Conservation (phyloP, 2,888 invertebrate genomes). For the Brachyptera putata region DNA sequence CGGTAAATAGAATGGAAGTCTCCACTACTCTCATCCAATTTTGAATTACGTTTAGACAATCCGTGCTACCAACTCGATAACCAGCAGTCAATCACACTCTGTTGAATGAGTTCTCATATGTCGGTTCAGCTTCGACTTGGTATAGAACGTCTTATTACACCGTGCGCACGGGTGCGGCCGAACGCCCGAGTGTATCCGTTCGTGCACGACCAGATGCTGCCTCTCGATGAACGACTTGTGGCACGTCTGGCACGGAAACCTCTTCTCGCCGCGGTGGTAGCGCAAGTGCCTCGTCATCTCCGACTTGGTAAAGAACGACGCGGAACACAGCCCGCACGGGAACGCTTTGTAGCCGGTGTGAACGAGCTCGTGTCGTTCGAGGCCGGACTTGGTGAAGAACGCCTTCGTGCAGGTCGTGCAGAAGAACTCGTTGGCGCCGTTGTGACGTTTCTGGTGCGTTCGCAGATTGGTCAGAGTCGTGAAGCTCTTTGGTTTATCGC, state of each 20-base stretch:
- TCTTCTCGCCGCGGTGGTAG: conserved; percentile 42
- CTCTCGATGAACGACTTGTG: conserved; percentile 41
- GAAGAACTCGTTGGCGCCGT: conserved; percentile 37
- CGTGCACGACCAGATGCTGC: conserved; percentile 42
- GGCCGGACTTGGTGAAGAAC: conserved; percentile 41
- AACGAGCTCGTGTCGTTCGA: conserved; percentile 40
- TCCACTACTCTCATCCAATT: too few species aligned
- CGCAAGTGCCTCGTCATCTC: conserved; percentile 41
- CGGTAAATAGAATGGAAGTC: too few species aligned
- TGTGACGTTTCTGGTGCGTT: conserved; percentile 41
- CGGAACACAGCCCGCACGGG: conserved; percentile 41
- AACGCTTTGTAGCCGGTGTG: conserved; percentile 39
- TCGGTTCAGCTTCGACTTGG: conserved; percentile 41
- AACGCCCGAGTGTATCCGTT: conserved; percentile 42
- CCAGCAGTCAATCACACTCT: too few species aligned
- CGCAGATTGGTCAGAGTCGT: conserved; percentile 39
- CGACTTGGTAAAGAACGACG: conserved; percentile 41
- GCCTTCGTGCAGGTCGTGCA: conserved; percentile 40
- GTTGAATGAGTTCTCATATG: conserved; percentile 35
- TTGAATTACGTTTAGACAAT: too few species aligned
- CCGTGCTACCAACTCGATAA: too few species aligned
- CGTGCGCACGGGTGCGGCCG: conserved; percentile 40
- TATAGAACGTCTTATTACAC: conserved; percentile 41
- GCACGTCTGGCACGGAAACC: conserved; percentile 40
- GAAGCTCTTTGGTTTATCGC: conserved; percentile 40